Conservation (phyloP, 1,140 invertebrate genomes). For the Drosophila mayri region DNA sequence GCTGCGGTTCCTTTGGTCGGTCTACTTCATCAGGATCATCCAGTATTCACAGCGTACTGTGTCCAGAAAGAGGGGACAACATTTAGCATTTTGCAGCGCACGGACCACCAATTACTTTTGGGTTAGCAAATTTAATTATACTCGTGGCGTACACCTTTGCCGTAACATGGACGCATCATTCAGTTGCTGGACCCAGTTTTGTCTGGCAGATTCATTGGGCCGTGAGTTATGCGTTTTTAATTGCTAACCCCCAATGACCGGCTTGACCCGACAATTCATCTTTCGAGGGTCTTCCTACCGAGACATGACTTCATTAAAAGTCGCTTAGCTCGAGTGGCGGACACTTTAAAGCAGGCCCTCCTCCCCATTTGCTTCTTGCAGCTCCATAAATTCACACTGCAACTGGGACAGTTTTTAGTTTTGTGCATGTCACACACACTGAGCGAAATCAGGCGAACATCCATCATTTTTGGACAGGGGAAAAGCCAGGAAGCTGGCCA, state of each 20-base stretch:
- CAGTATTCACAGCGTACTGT: conserved; percentile 11
- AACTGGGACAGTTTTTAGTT: conserved; percentile 26
- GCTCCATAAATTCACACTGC: conserved; percentile 27
- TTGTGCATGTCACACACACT: conserved; percentile 19
- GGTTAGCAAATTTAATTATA: conserved; percentile 76
- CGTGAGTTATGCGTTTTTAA: conserved; percentile 81
- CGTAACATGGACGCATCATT: conserved; percentile 11
- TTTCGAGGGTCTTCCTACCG: conserved; percentile 43
- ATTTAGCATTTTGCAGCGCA: conserved; percentile 21
- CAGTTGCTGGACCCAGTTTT: conserved; percentile 15
- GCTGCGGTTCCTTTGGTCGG: conserved; percentile 23
- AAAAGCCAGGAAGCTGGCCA: conserved; percentile 4
- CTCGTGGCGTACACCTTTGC: conserved; percentile 29
- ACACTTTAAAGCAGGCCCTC: conserved; percentile 39
- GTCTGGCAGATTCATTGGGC: conserved; percentile 34
- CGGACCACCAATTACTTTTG: conserved; percentile 69
- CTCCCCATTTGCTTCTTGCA: not conserved
- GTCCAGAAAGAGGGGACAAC: not conserved
- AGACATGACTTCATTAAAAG: conserved; percentile 62
- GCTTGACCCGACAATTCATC: conserved; percentile 67
- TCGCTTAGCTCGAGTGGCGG: conserved; percentile 39
- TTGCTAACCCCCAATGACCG: conserved; percentile 61
- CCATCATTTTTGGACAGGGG: conserved; percentile 10
- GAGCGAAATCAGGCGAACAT: conserved; percentile 18
- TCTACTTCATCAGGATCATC: conserved; percentile 57